Base-by-base conservation (phyloP, 2,797 vertebrate species). In the Dromococcyx pavoninus region DNA sequence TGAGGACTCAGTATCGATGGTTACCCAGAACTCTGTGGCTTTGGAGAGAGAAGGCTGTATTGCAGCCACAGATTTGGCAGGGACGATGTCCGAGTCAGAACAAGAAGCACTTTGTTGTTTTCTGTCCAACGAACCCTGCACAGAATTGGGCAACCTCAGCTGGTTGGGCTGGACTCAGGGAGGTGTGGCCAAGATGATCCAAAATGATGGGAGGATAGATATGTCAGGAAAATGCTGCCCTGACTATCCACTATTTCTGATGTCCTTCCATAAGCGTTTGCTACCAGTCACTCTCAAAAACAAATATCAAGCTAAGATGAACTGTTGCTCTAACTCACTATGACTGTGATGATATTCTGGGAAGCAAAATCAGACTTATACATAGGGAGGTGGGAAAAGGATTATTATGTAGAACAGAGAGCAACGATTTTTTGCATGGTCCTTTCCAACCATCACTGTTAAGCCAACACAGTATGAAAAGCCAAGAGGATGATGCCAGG, bases 1-100 rank as follows among this genome's bases (percentile, higher is more conserved):
- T 37, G 86, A 95, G 58, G 78, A 89, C 11, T 72, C 25, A 8
- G 22, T 60, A 89, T 89, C 67, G 69, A 78, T 46, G 83, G 65
- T n/a, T 86, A 74, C 74, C 77, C 93, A 86, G 94, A 95, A 86
- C 72, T 71, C 51, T 33, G 43, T 71, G 73, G 74, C 76, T 90
- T 50, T 60, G 62, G 27, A 77, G 75, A 93, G 39, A 10, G 51
- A 48, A 78, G 71, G 53, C 43, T 75, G 65, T 33, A 25, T 41
- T 0, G 4, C 73, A 72, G 74, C 65, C 70, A 41, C 81, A 43
- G 66, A 58, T 66, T 56, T 88, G 84, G 74, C 90, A 91, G 79
- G 24, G 62, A 30, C 10, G 18, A 65, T 0, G 1, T 37, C 61
- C 4, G 27, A 44, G n/a, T 4, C 50, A 67, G 82, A 93, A 83